Evolutionary conservation across 2,888 invertebrate species (phyloP).

Genomic region (Lomographa bimaculata): DNA sequence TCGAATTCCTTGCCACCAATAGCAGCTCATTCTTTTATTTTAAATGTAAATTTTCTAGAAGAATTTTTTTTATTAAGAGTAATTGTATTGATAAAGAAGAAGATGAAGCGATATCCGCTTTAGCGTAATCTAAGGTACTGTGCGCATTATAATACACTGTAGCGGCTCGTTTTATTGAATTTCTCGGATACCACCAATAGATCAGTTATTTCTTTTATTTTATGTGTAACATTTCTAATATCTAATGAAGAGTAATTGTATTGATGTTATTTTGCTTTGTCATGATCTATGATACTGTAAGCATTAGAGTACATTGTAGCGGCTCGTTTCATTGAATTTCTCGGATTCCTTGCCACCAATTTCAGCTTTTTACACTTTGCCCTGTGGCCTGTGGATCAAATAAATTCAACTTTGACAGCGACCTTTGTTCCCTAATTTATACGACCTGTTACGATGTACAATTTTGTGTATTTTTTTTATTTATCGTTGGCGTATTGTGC

Average conservation of each 20-base stretch:
- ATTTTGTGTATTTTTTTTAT: slow-evolving; percentile 48
- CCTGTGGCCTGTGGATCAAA: slow-evolving; percentile 48
- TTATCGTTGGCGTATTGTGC: slow-evolving; percentile 52
- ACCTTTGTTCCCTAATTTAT: slow-evolving; percentile 55
- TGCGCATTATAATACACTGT: slow-evolving; percentile 1
- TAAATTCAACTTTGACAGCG: slow-evolving; percentile 46
- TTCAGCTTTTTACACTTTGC: slow-evolving; percentile 45
- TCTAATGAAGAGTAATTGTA: too few species aligned
- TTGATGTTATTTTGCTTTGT: too few species aligned
- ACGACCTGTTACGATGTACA: slow-evolving; percentile 46
- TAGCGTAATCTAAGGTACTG: slow-evolving; percentile 1
- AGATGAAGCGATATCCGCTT: too few species aligned
- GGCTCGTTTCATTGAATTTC: slow-evolving; percentile 34
- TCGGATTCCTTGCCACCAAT: slow-evolving; percentile 43
- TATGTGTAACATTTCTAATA: too few species aligned
- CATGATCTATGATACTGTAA: neutral
- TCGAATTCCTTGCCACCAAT: too few species aligned
- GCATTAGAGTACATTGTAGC: slow-evolving; percentile 9
- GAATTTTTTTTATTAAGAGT: too few species aligned
- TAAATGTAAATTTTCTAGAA: too few species aligned
- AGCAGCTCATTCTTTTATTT: too few species aligned
- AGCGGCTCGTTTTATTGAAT: too few species aligned
- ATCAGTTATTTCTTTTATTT: too few species aligned
- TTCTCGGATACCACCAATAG: too few species aligned
- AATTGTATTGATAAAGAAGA: too few species aligned